These are phyloP conservation scores for Macrosoma leucophasiata DNA, from an alignment of 2,888 invertebrate species.

Conservation along the genomic window DNA sequence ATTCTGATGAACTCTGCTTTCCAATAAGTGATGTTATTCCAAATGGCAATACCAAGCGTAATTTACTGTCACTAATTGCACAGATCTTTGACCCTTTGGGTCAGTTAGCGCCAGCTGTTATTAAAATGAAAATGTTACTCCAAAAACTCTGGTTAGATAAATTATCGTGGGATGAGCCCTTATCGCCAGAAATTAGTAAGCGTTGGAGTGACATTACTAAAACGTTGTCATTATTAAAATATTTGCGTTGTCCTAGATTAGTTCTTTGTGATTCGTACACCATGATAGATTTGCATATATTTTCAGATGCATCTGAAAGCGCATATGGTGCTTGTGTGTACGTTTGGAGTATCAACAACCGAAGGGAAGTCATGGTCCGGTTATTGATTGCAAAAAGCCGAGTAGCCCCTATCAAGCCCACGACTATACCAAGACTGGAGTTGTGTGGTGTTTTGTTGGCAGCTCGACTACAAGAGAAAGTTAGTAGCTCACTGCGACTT, in stretches of 20 bases:
- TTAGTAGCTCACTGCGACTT: slow-evolving; percentile 16
- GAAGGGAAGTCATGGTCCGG: slow-evolving; percentile 13
- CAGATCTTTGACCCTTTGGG: slow-evolving; percentile 18
- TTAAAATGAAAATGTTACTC: slow-evolving; percentile 15
- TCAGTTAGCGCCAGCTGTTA: slow-evolving; percentile 12
- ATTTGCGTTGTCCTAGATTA: slow-evolving; percentile 22
- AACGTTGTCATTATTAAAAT: slow-evolving; percentile 17
- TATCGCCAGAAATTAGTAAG: slow-evolving; percentile 7
- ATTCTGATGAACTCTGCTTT: slow-evolving; percentile 11
- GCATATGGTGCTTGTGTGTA: slow-evolving; percentile 32
- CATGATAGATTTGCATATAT: slow-evolving; percentile 26
- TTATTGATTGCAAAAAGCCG: slow-evolving; percentile 27
- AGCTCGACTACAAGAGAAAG: slow-evolving; percentile 27
- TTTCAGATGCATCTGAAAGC: slow-evolving; percentile 29
- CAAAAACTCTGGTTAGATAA: slow-evolving; percentile 14
- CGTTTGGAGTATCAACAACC: slow-evolving; percentile 17
- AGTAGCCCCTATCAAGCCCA: slow-evolving; percentile 28
- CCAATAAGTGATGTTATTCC: not conserved
- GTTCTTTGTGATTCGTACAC: slow-evolving; percentile 21
- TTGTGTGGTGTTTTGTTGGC: slow-evolving; percentile 30
- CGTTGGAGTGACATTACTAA: not conserved
- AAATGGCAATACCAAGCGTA: slow-evolving; percentile 8
- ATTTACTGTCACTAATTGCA: slow-evolving; percentile 15
- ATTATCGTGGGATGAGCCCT: slow-evolving; percentile 13
- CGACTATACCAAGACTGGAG: slow-evolving; percentile 32